Percentiles rank a stretch among this genome's conserved stretches.
Evolutionary conservation across 2,888 invertebrate genomes (phyloP).

Genomic region (Scaptomyza caliginosa): DNA sequence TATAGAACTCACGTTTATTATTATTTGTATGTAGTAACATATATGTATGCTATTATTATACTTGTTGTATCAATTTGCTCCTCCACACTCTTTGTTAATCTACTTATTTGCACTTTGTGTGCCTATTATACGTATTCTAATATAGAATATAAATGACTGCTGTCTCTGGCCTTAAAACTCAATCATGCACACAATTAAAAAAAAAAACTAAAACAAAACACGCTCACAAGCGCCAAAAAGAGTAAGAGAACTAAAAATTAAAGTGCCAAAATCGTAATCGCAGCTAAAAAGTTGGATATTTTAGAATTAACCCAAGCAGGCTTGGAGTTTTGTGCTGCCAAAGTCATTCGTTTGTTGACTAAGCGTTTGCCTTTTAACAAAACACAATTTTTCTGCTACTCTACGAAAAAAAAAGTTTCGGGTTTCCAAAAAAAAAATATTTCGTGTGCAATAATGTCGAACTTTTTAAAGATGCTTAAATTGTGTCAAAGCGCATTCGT

Average conservation of each 20-base stretch:
- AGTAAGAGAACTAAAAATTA: constrained; percentile 14
- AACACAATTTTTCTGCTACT: constrained; percentile 32
- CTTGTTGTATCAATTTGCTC: constrained; percentile 50
- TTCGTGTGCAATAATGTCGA: constrained; percentile 27
- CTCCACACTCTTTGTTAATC: constrained; percentile 14
- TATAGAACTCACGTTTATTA: constrained; percentile 48
- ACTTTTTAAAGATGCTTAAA: constrained; percentile 23
- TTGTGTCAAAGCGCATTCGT: constrained; percentile 7
- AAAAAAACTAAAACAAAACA: too few relatives aligned
- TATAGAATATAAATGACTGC: constrained; percentile 1
- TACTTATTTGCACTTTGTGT: constrained; percentile 25
- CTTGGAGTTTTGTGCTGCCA: background rate
- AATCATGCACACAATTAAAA: constrained; percentile 2
- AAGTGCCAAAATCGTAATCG: constrained; percentile 17
- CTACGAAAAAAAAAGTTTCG: constrained; percentile 8
- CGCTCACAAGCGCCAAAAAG: too few relatives aligned
- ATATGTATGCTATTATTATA: constrained; percentile 34
- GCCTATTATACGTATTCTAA: constrained; percentile 11
- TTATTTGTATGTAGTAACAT: constrained; percentile 61
- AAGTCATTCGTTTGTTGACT: constrained; percentile 26
- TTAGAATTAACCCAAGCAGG: constrained; percentile 4
- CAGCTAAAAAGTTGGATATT: background rate
- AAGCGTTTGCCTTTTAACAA: constrained; percentile 16
- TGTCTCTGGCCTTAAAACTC: constrained; percentile 26
- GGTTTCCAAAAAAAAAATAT: constrained; percentile 4